Percentiles rank a stretch among this genome's conserved stretches.
phyloP scores from a whole-genome alignment of 2,888 invertebrate genomes.

The Morpho helenor region DNA sequence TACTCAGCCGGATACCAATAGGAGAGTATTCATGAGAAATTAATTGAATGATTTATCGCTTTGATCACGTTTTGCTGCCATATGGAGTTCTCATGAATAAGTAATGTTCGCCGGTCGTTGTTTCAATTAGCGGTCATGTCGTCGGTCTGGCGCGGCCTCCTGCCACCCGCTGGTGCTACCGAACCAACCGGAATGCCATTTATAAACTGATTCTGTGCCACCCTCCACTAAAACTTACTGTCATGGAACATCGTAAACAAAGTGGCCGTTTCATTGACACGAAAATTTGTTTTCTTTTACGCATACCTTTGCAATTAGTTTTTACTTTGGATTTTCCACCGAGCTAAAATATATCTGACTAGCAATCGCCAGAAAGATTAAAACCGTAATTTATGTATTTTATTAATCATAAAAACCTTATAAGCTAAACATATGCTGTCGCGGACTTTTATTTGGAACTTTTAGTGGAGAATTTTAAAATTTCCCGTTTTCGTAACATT shows the following conservation, averaged over 20 bases:
- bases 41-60: constrained; percentile 76
- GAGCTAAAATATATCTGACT: no score
- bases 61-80: constrained; percentile 72
- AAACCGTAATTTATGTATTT: no score
- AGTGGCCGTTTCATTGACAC: constrained; percentile 12
- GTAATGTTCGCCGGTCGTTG: constrained; percentile 74
- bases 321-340: background rate
- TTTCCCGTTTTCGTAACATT: no score
- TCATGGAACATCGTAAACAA: constrained; percentile 11
- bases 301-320: background rate
- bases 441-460: no score
- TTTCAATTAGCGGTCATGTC: constrained; percentile 78
- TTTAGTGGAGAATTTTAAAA: no score
- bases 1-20: background rate
- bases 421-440: no score
- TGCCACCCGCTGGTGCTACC: constrained; percentile 35
- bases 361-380: no score
- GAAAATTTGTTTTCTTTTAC: constrained; percentile 5
- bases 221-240: constrained; percentile 23
- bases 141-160: constrained; percentile 57
- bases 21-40: constrained; percentile 62
- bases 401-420: no score
- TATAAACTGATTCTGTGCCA: constrained; percentile 33
- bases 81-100: constrained; percentile 78
- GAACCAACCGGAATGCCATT: constrained; percentile 30